Evolutionary conservation across 2,113 vertebrate genomes (phyloP).

Genomic region (Callorhinus ursinus): DNA sequence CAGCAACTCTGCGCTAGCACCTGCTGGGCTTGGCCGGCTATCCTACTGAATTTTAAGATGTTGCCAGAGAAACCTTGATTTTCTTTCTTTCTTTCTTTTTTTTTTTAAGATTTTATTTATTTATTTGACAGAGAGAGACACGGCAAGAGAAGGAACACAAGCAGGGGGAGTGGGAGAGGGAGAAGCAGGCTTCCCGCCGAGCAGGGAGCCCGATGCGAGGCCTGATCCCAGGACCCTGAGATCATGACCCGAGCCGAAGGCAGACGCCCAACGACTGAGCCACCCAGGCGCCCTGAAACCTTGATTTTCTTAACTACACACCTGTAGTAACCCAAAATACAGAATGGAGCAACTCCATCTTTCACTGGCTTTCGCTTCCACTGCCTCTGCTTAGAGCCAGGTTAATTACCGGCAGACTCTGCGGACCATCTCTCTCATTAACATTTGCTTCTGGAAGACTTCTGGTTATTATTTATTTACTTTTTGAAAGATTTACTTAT

Average conservation of each 20-base stretch:
- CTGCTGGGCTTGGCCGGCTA: not conserved
- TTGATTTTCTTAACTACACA: not conserved
- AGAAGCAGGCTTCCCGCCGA: too few relatives aligned
- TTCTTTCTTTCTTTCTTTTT: not conserved
- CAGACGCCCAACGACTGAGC: too few relatives aligned
- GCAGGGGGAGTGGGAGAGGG: too few relatives aligned
- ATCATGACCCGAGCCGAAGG: too few relatives aligned
- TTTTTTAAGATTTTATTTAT: too few relatives aligned
- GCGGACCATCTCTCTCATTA: not conserved
- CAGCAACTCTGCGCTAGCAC: not conserved
- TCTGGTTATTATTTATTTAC: not conserved
- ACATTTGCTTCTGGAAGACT: not conserved
- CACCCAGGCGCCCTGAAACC: not conserved
- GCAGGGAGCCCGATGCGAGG: too few relatives aligned
- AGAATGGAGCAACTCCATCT: not conserved
- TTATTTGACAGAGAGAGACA: too few relatives aligned
- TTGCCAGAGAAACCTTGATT: not conserved
- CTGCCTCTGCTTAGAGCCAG: not conserved
- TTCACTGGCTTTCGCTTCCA: not conserved
- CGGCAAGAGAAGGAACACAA: too few relatives aligned
- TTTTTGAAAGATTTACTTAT: too few relatives aligned
- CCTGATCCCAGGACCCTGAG: too few relatives aligned
- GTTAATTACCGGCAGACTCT: not conserved
- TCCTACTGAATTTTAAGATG: not conserved
- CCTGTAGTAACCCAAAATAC: not conserved